Base-by-base conservation (phyloP, 2,113 vertebrate genomes). In the Coracopsis vasa region DNA sequence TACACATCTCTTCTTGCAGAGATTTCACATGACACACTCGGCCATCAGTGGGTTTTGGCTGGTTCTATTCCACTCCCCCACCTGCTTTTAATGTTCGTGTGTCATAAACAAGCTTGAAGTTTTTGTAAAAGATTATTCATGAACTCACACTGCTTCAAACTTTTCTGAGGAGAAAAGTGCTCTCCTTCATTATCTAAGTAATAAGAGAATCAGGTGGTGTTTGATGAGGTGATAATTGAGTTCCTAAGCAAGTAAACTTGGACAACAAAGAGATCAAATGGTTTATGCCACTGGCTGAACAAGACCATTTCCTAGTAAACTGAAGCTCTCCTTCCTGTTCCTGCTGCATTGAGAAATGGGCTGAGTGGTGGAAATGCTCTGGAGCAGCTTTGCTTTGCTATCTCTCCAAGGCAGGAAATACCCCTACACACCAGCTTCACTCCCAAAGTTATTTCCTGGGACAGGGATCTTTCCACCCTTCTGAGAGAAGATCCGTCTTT, bases 381-480 rank as follows among this genome's bases (percentile, higher is more conserved):
- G 45, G 37, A 90, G 50, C n/a, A 91, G 78, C 53, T 77, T 80
- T 41, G n/a, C 50, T 80, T 82, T 42, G 13, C 80, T 62, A 7
- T 56, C 66, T 85, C 58, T 61, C 35, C 58, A 33, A 86, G 53
- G 17, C 84, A 88, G 90, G 67, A 93, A 94, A 77, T 16, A 80
- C 11, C 58, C 71, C 74, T 70, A 12, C 2, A 0, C 73, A 77
- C 13, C 1, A 0, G 17, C 72, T 72, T 80, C 0, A 0, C 14
- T 93, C 50, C 24, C 33, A 5, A 21, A 67, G 33, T n/a, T 88
- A 19, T 71, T 88, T 88, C 79, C 72, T 0, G 1, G 71, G 73
- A 86, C 72, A 70, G 48, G 41, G 42, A 78, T 94, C 67, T 81
- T 88, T 94, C 61, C 71, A 82, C 60, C 41, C 67, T 92, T 90